Conservation (phyloP, 2,113 vertebrate genomes). For the Paramormyrops kingsleyae region DNA sequence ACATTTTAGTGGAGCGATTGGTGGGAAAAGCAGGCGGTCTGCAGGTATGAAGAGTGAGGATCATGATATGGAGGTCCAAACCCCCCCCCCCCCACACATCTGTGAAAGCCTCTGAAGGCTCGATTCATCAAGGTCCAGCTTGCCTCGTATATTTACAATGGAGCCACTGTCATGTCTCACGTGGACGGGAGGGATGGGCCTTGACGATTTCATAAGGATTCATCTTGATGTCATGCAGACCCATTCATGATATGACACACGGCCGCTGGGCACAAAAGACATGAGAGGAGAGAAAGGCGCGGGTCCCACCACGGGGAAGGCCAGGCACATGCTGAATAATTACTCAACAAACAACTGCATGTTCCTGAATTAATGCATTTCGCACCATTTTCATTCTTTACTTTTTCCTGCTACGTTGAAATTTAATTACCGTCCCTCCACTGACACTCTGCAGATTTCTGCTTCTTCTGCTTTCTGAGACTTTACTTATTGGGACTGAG, state of each 20-base stretch:
- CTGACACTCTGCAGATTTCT: neutral
- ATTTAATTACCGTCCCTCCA: neutral
- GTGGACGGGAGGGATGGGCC: neutral
- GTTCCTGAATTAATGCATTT: neutral
- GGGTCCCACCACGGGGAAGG: neutral
- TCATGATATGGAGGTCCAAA: neutral
- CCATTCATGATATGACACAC: neutral
- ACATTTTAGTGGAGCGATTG: neutral
- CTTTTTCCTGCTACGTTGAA: neutral
- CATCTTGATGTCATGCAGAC: neutral
- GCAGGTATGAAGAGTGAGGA: neutral
- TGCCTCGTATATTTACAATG: conserved; percentile 2
- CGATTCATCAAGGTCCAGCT: neutral
- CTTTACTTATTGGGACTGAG: neutral
- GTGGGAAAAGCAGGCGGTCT: neutral
- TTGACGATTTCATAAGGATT: conserved; percentile 10
- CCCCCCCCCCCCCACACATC: too few relatives aligned
- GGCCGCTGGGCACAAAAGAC: neutral
- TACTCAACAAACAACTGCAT: neutral
- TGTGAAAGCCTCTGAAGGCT: neutral
- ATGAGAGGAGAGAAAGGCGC: neutral
- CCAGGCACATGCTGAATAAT: neutral
- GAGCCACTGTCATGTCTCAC: neutral
- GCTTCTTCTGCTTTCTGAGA: neutral
- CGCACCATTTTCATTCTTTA: neutral